A percentile compares a stretch with the other conserved stretches of the same genome.
These are phyloP conservation scores for Ciona savignyi DNA, from an alignment of 23 tunicate species.

Conservation along the genomic window DNA sequence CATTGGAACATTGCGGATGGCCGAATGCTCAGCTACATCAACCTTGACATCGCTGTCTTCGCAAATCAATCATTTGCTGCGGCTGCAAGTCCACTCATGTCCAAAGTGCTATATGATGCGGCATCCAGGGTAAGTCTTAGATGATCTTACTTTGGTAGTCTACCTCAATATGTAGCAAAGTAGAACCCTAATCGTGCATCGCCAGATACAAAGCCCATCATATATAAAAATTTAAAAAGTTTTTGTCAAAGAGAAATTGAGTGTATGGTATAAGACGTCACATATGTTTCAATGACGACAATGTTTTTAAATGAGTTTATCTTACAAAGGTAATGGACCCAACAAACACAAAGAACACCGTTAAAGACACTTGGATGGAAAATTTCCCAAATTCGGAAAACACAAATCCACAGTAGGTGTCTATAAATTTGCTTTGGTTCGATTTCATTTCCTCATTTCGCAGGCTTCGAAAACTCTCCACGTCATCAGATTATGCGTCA, in stretches of 20 bases:
- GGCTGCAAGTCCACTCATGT: conserved; percentile 33
- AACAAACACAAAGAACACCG: no score
- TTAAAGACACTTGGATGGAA: conserved; percentile 15
- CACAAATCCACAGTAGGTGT: conserved; percentile 13
- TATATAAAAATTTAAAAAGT: no score
- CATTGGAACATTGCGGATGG: conserved; percentile 29
- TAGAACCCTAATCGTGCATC: no score
- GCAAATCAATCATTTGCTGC: conserved; percentile 32
- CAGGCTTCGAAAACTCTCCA: conserved; percentile 30
- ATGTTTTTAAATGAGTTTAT: no score
- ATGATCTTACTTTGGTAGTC: no score
- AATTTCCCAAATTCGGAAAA: conserved; percentile 10
- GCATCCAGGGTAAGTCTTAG: conserved; percentile 22
- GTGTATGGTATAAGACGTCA: no score
- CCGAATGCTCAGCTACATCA: conserved; percentile 42
- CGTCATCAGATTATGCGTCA: conserved; percentile 46
- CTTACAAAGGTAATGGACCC: no score
- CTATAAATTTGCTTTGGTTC: neutral
- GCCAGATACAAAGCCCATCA: no score
- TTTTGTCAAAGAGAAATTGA: no score
- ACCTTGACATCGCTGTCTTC: no score
- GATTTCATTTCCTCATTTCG: neutral
- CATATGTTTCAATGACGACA: no score
- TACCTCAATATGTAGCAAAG: no score
- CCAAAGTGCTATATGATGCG: conserved; percentile 22